phyloP scores from a whole-genome alignment of 2,888 invertebrate species.

The Helobdella robusta region DNA sequence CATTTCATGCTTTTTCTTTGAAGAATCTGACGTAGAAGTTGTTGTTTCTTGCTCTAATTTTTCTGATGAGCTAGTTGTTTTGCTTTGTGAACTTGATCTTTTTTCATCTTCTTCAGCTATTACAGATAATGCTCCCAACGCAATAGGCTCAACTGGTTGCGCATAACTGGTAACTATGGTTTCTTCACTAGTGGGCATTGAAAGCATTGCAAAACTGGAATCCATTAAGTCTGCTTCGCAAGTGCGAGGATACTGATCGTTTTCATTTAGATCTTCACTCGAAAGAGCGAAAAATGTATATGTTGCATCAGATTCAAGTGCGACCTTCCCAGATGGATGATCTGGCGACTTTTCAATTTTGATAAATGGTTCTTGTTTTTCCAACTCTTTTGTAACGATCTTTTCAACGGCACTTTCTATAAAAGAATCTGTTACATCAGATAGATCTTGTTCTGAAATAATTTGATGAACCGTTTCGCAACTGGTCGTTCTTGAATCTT shows the following conservation, averaged over 20 bases:
- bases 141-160: too few species aligned
- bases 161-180: too few species aligned
- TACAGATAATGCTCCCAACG: constrained; percentile 18
- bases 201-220: too few species aligned
- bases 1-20: constrained; percentile 21
- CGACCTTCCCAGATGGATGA: too few species aligned
- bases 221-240: too few species aligned
- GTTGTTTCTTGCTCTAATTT: constrained; percentile 27
- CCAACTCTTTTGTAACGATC: constrained; percentile 43
- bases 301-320: too few species aligned
- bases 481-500: constrained; percentile 26
- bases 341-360: too few species aligned
- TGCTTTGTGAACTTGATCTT: constrained; percentile 25
- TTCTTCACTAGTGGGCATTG: too few species aligned
- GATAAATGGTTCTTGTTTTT: constrained; percentile 2
- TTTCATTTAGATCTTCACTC: too few species aligned
- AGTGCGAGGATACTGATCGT: too few species aligned
- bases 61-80: constrained; percentile 30
- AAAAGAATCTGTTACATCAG: constrained; percentile 8
- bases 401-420: not conserved
- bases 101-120: constrained; percentile 32
- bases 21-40: constrained; percentile 30
- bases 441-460: constrained; percentile 1
- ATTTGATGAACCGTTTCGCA: not conserved
- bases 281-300: too few species aligned